Evolutionary conservation across 2,797 vertebrate genomes (phyloP).

Genomic region (Acanthiza pusilla): DNA sequence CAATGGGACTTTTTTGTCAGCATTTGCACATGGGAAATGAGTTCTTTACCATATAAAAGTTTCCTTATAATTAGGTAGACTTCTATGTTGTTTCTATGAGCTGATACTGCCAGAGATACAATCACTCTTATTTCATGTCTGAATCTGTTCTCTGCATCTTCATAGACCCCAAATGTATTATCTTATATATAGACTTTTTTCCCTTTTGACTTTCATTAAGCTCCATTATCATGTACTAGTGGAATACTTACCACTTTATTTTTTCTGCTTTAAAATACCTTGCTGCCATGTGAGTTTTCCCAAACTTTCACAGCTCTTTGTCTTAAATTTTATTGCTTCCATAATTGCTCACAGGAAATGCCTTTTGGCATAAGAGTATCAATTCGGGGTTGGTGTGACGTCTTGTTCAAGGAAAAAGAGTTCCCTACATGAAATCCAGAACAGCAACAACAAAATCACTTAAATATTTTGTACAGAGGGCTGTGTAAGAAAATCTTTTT

Average conservation of each 20-base stretch:
- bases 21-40: background rate
- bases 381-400: background rate
- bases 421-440: background rate
- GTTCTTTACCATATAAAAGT: background rate
- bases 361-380: background rate
- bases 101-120: background rate
- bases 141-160: background rate
- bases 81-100: background rate
- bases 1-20: fast-evolving
- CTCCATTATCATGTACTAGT: background rate
- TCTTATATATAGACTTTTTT: background rate
- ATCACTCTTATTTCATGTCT: background rate
- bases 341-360: background rate
- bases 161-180: background rate
- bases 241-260: background rate
- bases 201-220: background rate
- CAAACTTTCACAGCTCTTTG: background rate
- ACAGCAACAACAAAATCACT: background rate
- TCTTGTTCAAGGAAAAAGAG: background rate
- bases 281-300: background rate
- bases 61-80: background rate
- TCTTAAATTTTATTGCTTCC: background rate
- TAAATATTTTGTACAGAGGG: background rate
- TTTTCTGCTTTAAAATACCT: background rate
- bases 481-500: background rate